Conservation (phyloP, 2,797 vertebrate species). For the Gadopsis bispinosus region DNA sequence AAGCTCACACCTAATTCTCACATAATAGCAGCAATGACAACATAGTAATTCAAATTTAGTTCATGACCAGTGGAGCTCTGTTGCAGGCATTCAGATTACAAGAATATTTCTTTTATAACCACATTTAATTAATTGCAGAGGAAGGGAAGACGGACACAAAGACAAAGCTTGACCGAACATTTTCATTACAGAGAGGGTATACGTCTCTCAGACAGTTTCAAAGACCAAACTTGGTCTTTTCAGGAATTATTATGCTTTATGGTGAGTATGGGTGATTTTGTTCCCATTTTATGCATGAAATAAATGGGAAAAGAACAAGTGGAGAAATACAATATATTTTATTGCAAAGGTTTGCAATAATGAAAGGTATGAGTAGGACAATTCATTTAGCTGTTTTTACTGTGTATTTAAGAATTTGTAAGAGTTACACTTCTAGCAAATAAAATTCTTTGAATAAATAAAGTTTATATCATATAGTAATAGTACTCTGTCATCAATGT, state of each 20-base stretch:
- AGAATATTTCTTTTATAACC: slow-evolving; percentile 81
- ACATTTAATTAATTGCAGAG: slow-evolving; percentile 84
- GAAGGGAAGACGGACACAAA: slow-evolving; percentile 80
- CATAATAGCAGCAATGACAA: slow-evolving; percentile 83
- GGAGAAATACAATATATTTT: slow-evolving; percentile 66
- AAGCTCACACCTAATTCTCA: slow-evolving; percentile 80
- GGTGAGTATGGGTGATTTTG: slow-evolving; percentile 58
- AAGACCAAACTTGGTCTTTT: slow-evolving; percentile 77
- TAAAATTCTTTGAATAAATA: slow-evolving; percentile 8
- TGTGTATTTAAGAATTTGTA: slow-evolving; percentile 8
- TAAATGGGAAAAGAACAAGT: slow-evolving; percentile 52
- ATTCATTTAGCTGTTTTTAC: slow-evolving; percentile 17
- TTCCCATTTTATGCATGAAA: slow-evolving; percentile 63
- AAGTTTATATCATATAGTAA: background rate
- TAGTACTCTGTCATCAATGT: background rate
- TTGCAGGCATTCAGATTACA: slow-evolving; percentile 77
- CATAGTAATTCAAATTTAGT: slow-evolving; percentile 75
- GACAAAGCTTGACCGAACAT: slow-evolving; percentile 84
- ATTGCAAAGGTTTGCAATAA: slow-evolving; percentile 55
- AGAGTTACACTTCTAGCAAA: slow-evolving; percentile 19
- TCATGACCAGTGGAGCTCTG: slow-evolving; percentile 69
- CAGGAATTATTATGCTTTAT: slow-evolving; percentile 70
- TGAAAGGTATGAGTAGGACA: slow-evolving; percentile 28
- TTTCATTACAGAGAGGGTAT: slow-evolving; percentile 80
- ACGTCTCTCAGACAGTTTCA: slow-evolving; percentile 77